Evolutionary conservation across 1,140 invertebrate genomes (phyloP), one percentile per base, ranked within the genome.

Genomic region (Polyergus mexicanus): DNA sequence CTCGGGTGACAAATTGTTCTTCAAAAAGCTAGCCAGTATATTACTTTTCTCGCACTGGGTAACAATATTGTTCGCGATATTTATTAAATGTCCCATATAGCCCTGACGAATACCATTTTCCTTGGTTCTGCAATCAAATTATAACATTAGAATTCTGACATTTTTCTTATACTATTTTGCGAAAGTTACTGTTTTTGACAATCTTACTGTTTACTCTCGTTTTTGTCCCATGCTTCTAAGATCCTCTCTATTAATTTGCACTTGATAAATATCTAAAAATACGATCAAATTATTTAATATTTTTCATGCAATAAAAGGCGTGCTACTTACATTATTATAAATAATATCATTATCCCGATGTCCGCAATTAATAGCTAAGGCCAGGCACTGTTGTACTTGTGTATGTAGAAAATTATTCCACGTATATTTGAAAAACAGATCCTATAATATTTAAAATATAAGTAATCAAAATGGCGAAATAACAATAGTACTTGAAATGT

Each of bases 331-430:
- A 94, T 96, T 94, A 93, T 92, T 93, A 93, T 95, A 95, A 94
- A 96, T 95, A 92, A 86, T 90, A 92, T 95, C 93, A 89, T 95
- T 93, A 78, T 94, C 94, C 60, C 94, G 90, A 87, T 88, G 92
- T 84, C 93, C 90, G 62, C 91, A 93, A 89, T 94, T 95, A 80
- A 98, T 95, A 88, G 97, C 97, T 94, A 96, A 96, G 72, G 95
- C 95, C 77, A 98, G 95, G 92, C 97, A 97, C 93, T 97, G 96
- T 94, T 97, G 97, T 68, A 98, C 97, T 95, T 98, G 97, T 80
- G 97, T 97, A 95, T 98, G 98, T 88, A 98, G 95, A 95, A 98
- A 98, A 95, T 98, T 99, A 95, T 99, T 98, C 96, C 97, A 97
- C 44, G 96, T 96, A 95, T 97, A 98, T 92, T 96, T 96, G 94